Evolutionary conservation across 2,113 vertebrate genomes (phyloP).

Genomic region (Corythaixoides concolor): DNA sequence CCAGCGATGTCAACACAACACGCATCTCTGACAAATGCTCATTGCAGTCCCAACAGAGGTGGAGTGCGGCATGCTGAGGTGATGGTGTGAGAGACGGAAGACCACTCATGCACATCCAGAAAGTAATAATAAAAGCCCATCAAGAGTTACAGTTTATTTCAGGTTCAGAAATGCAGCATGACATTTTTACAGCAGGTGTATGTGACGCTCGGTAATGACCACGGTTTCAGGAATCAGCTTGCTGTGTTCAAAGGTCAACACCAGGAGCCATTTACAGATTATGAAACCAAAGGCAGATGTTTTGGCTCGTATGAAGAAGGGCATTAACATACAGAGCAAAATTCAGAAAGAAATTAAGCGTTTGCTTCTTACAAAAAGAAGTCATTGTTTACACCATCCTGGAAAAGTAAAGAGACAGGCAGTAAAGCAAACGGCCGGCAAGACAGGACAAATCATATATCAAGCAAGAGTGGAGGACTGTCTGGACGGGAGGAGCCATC

Average conservation of each 20-base stretch:
- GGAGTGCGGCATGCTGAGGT: not conserved
- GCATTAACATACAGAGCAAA: conserved; percentile 56
- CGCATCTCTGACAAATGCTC: not conserved
- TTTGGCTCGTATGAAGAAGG: conserved; percentile 48
- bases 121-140: conserved; percentile 64
- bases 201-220: conserved; percentile 53
- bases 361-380: conserved; percentile 53
- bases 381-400: conserved; percentile 2
- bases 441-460: conserved; percentile 39
- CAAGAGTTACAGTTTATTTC: conserved; percentile 76
- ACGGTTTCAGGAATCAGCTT: conserved; percentile 46
- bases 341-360: conserved; percentile 14
- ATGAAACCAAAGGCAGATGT: conserved; percentile 45
- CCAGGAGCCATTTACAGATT: conserved; percentile 50
- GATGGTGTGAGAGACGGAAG: not conserved
- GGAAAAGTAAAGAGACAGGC: conserved; percentile 59
- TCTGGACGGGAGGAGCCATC: conserved; percentile 55
- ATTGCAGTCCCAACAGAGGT: not conserved
- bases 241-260: conserved; percentile 58
- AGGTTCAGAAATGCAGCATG: conserved; percentile 71
- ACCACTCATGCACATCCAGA: not conserved
- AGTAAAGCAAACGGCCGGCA: conserved; percentile 41
- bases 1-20: not conserved
- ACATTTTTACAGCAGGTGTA: conserved; percentile 75
- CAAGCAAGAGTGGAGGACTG: conserved; percentile 49